These are phyloP conservation scores for Stichopus chloronotus DNA, from an alignment of 35 echinoderm and acorn worm species.

Conservation along the genomic window DNA sequence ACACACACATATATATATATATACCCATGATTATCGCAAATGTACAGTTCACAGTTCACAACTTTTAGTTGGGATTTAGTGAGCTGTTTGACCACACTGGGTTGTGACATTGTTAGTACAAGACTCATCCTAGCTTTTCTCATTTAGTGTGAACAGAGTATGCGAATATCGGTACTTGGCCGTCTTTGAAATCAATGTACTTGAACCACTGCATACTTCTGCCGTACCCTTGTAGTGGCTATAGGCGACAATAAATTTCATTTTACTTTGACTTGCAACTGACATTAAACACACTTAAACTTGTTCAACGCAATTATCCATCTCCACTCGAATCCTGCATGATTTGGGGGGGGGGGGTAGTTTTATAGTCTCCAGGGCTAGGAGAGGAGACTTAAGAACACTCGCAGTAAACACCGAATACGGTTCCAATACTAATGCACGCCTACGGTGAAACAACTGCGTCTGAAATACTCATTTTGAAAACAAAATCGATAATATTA, in stretches of 20 bases:
- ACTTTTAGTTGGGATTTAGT: no score
- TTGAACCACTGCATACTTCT: slow-evolving; percentile 7
- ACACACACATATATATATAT: no score
- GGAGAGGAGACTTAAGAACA: not conserved
- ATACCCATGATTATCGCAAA: no score
- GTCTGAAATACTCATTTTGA: slow-evolving; percentile 42
- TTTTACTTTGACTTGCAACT: slow-evolving; percentile 40
- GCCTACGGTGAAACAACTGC: slow-evolving; percentile 36
- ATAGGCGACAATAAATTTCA: slow-evolving; percentile 37
- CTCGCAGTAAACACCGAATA: not conserved
- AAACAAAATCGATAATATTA: slow-evolving; percentile 38
- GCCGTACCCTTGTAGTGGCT: not conserved
- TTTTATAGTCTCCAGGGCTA: slow-evolving; percentile 22
- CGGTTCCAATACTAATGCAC: slow-evolving; percentile 31
- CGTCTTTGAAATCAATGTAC: not conserved
- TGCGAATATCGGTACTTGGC: not conserved
- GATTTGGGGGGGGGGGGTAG: not conserved
- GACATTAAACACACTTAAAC: slow-evolving; percentile 56
- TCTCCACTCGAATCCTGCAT: slow-evolving; percentile 48
- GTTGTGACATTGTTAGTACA: no score
- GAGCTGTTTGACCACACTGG: no score
- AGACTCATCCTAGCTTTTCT: no score
- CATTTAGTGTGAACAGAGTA: not conserved
- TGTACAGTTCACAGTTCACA: no score
- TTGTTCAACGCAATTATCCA: slow-evolving; percentile 38